Conservation (phyloP, 2,888 invertebrate genomes). For the Polylopha cassiicola region DNA sequence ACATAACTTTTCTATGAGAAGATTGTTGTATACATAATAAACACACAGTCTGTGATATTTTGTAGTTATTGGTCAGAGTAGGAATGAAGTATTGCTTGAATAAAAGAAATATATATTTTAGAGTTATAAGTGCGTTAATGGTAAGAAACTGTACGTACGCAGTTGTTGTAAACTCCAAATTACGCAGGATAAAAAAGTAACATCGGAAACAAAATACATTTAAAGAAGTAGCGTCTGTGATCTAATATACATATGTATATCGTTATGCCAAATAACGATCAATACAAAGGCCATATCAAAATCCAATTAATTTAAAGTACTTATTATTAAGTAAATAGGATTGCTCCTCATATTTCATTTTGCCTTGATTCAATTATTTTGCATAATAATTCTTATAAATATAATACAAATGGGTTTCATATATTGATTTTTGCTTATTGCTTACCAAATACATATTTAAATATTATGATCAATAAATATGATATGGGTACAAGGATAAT, state of each 20-base stretch:
- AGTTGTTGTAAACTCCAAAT: constrained; percentile 63
- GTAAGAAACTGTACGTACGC: constrained; percentile 69
- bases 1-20: constrained; percentile 76
- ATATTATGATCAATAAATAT: constrained; percentile 1
- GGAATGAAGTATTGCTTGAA: constrained; percentile 74
- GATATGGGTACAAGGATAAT: constrained; percentile 10
- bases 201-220: constrained; percentile 48
- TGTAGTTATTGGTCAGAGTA: constrained; percentile 75
- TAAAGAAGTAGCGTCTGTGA: constrained; percentile 68
- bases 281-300: constrained; percentile 73
- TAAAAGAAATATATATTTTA: constrained; percentile 70
- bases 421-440: no score
- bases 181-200: constrained; percentile 46
- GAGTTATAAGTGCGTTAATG: constrained; percentile 68
- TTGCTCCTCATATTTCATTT: constrained; percentile 34
- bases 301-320: constrained; percentile 64
- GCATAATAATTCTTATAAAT: constrained; percentile 27
- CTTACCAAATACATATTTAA: constrained; percentile 9
- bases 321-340: constrained; percentile 51
- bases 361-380: constrained; percentile 42
- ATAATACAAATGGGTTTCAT: constrained; percentile 9
- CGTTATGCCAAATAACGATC: constrained; percentile 59
- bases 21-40: constrained; percentile 73
- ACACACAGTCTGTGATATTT: constrained; percentile 77
- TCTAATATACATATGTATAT: constrained; percentile 63